Conservation (phyloP, 64 coral and sea anemone genomes). For the Montipora efflorescens region DNA sequence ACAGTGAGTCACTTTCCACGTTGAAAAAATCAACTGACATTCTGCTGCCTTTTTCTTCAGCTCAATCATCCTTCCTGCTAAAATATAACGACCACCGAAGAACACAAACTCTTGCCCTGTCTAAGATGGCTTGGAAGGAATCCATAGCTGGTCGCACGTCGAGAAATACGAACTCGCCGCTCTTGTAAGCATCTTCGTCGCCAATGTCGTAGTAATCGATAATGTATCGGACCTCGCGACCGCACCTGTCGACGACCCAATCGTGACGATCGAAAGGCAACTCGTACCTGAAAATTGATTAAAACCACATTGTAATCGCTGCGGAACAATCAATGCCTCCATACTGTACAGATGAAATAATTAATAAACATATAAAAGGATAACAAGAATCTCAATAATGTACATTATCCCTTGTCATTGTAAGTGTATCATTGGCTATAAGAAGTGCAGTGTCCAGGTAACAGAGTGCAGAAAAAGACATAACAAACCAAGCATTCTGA, state of each 20-base stretch:
- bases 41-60: background rate
- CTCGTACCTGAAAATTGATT: conserved; percentile 79
- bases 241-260: conserved; percentile 95
- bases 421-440: too few relatives aligned
- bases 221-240: conserved; percentile 90
- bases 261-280: conserved; percentile 98
- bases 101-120: conserved; percentile 91
- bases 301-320: background rate
- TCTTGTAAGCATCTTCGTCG: conserved; percentile 95
- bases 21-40: background rate
- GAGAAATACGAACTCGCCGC: conserved; percentile 92
- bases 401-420: too few relatives aligned
- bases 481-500: too few relatives aligned
- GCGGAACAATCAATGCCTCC: too few relatives aligned
- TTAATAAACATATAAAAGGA: too few relatives aligned
- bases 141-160: conserved; percentile 95
- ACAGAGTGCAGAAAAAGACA: too few relatives aligned
- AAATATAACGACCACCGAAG: conserved; percentile 93
- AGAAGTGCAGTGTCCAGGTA: too few relatives aligned
- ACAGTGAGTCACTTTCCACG: background rate
- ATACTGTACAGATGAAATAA: too few relatives aligned
- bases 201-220: conserved; percentile 99
- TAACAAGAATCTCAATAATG: too few relatives aligned
- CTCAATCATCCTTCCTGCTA: conserved; percentile 76
- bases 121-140: conserved; percentile 84